phyloP scores from a whole-genome alignment of 2,797 vertebrate species.

The Momotus momota region DNA sequence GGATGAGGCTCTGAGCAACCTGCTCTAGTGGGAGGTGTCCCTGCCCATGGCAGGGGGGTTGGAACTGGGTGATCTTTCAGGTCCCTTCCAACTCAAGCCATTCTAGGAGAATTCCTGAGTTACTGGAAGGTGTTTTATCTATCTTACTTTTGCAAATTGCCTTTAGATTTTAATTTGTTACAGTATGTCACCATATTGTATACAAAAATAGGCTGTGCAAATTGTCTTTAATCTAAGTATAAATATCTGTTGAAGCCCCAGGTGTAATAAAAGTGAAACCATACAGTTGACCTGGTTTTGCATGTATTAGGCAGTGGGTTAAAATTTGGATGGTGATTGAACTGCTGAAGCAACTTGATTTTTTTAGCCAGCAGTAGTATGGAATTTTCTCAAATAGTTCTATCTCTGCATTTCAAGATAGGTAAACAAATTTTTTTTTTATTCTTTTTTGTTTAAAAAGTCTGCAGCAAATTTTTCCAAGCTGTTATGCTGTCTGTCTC shows the following conservation, averaged over 20 bases:
- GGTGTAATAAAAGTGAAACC: neutral
- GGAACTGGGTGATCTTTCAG: too few relatives aligned
- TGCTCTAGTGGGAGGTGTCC: too few relatives aligned
- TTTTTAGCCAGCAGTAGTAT: neutral
- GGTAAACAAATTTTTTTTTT: neutral
- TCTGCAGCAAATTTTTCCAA: neutral
- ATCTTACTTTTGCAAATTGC: slow-evolving; percentile 38
- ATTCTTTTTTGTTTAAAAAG: neutral
- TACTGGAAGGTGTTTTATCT: slow-evolving; percentile 19
- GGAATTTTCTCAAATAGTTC: neutral
- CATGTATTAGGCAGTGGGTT: neutral
- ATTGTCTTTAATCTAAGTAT: neutral
- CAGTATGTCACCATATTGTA: neutral
- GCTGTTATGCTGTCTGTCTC: neutral
- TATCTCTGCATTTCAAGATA: neutral
- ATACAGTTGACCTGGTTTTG: neutral
- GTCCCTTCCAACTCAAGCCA: too few relatives aligned
- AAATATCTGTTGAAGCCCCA: neutral
- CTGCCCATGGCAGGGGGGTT: too few relatives aligned
- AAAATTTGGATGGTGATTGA: neutral
- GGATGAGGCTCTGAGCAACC: too few relatives aligned
- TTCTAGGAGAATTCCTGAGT: neutral
- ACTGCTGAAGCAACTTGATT: neutral
- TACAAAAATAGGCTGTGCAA: neutral
- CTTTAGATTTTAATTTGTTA: slow-evolving; percentile 25